A percentile compares a stretch with the other conserved stretches of the same genome.
phyloP scores from a whole-genome alignment of 2,888 invertebrate species.

The Subacronicta megacephala region DNA sequence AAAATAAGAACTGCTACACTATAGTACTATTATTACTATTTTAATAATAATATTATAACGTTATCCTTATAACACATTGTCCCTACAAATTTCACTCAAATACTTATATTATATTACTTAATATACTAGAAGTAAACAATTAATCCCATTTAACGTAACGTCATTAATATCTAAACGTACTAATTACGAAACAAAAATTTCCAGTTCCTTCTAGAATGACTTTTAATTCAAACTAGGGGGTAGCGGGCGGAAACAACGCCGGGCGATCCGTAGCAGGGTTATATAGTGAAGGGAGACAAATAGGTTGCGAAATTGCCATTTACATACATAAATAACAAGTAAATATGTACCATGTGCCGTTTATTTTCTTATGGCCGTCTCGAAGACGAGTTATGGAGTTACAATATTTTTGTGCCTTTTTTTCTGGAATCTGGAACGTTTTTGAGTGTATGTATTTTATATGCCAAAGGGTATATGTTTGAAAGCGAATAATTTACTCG shows the following conservation, averaged over 20 bases:
- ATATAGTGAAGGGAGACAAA: slow-evolving; percentile 67
- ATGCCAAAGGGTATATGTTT: too few relatives aligned
- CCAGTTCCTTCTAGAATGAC: slow-evolving; percentile 48
- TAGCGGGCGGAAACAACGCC: slow-evolving; percentile 63
- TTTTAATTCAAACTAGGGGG: slow-evolving; percentile 42
- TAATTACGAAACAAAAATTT: neutral
- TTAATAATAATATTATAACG: too few relatives aligned
- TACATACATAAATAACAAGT: slow-evolving; percentile 61
- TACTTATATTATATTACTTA: too few relatives aligned
- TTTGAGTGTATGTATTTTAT: too few relatives aligned
- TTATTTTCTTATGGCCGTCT: slow-evolving; percentile 52
- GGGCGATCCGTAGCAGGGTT: slow-evolving; percentile 64
- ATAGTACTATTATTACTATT: too few relatives aligned
- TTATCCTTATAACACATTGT: too few relatives aligned
- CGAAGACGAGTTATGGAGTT: slow-evolving; percentile 56
- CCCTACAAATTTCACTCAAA: too few relatives aligned
- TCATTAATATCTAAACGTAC: neutral
- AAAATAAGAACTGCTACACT: too few relatives aligned
- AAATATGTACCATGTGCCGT: slow-evolving; percentile 53
- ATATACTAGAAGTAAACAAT: too few relatives aligned
- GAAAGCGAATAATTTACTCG: too few relatives aligned
- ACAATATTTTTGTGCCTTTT: neutral
- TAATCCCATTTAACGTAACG: neutral
- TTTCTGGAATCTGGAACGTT: neutral
- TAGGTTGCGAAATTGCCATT: slow-evolving; percentile 72